Evolutionary conservation across 2,888 invertebrate genomes (phyloP), one percentile per base, ranked within the genome.

Genomic region (Drosophila quasianomalipes): DNA sequence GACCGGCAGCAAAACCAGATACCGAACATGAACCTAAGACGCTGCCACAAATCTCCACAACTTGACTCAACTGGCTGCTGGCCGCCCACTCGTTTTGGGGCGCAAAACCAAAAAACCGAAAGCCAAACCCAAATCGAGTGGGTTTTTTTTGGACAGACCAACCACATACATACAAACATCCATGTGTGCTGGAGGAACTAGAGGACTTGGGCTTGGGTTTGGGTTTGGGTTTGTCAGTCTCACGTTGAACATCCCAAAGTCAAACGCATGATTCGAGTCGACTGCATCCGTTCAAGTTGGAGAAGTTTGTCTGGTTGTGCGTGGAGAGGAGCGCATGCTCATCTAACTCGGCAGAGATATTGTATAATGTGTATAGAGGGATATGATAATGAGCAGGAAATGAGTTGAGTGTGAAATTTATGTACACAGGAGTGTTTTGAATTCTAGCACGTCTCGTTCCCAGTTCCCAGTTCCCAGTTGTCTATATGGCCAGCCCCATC

Each of bases 341-440:
- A 81, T 81, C 82, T 77, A 79, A 81, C 78, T 81, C 31, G 26
- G 33, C 31, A 39, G n/a, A 30, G 22, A 63, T 72, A 79, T 76
- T 76, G 71, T 63, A 72, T 85, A 74, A 84, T 81, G 73, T 63
- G 61, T 44, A 77, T 63, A 5, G 16, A 74, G 81, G 76, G 81
- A 81, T 85, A 85, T 85, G 85, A 85, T 85, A 85, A 85, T 85
- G 90, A 85, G 85, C 85, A 90, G 85, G 85, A 85, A 85, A 90
- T 90, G 85, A 90, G 90, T 89, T 79, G 86, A 86, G 85, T 89
- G 90, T 89, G 86, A 90, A 90, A 85, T 85, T 85, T 90, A 85
- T 85, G 86, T 72, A 68, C 89, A 85, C 90, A 89, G 85, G 85
- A 85, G 85, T 89, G 85, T 82, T 72, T 55, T 58, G 30, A 53